phyloP scores from a whole-genome alignment of 1,140 invertebrate genomes.

The Hyposmocoma kahamanoa region DNA sequence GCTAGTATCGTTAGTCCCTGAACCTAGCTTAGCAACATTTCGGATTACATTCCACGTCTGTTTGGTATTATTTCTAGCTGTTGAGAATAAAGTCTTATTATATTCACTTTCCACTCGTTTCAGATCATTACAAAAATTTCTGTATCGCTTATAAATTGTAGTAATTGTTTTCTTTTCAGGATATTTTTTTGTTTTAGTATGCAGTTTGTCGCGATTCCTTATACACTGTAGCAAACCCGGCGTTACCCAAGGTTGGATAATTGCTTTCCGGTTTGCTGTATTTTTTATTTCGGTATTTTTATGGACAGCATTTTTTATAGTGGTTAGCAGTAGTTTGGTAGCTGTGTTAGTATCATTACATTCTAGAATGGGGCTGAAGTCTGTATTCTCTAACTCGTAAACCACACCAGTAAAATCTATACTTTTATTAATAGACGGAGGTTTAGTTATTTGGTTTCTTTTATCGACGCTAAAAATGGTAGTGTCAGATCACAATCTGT shows the following conservation, averaged over 20 bases:
- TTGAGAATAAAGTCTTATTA: background rate
- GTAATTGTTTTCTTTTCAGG: background rate
- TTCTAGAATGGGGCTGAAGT: background rate
- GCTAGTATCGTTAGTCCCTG: background rate
- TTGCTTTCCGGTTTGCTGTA: background rate
- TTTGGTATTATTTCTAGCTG: background rate
- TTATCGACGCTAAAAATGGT: background rate
- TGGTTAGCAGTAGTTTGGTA: background rate
- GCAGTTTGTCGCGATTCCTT: background rate
- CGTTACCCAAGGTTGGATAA: background rate
- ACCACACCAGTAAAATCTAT: background rate
- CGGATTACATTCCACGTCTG: background rate
- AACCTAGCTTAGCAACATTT: background rate
- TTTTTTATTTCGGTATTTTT: background rate
- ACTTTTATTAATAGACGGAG: background rate
- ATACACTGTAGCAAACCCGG: background rate
- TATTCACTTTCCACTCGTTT: background rate
- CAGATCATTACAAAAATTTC: conserved; percentile 1
- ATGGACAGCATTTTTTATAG: background rate
- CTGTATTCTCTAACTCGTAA: background rate
- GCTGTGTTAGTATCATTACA: background rate
- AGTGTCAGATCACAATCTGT: background rate
- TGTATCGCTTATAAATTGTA: background rate
- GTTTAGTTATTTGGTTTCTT: background rate
- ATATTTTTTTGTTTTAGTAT: background rate